Evolutionary conservation across 2,888 invertebrate genomes (phyloP).

Genomic region (Druceiella hillmani): DNA sequence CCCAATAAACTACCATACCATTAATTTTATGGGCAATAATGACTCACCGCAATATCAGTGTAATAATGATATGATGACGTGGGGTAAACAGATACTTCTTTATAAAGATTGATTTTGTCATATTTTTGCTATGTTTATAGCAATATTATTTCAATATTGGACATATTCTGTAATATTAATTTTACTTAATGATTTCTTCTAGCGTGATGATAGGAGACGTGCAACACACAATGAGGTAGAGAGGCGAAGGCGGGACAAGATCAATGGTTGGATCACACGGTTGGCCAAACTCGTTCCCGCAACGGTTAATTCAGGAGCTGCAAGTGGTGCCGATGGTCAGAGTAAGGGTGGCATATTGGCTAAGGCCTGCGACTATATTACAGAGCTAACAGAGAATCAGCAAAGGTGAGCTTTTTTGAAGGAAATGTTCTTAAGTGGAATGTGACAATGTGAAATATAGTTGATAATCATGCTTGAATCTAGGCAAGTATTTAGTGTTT

Average conservation of each 20-base stretch:
- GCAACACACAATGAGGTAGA: constrained; percentile 97
- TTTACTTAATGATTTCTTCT: constrained; percentile 25
- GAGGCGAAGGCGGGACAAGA: constrained; percentile 88
- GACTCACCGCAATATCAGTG: too few relatives aligned
- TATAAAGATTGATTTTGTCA: too few relatives aligned
- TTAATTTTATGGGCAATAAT: too few relatives aligned
- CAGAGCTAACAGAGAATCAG: constrained; percentile 74
- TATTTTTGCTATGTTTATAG: too few relatives aligned
- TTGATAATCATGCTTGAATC: too few relatives aligned
- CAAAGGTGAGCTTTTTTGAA: constrained; percentile 52
- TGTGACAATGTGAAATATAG: too few relatives aligned
- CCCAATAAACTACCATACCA: too few relatives aligned
- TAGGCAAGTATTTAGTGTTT: not conserved
- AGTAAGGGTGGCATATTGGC: constrained; percentile 95
- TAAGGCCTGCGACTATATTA: constrained; percentile 93
- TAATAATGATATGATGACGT: too few relatives aligned
- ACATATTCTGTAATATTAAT: too few relatives aligned
- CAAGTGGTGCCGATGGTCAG: constrained; percentile 57
- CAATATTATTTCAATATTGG: too few relatives aligned
- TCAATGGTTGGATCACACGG: constrained; percentile 94
- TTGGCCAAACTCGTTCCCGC: constrained; percentile 82
- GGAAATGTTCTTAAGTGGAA: too few relatives aligned
- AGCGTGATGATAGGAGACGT: constrained; percentile 83
- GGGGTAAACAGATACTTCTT: too few relatives aligned
- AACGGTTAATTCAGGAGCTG: constrained; percentile 52